Conservation (phyloP, 2,888 invertebrate species). For the Apodemia mormo region DNA sequence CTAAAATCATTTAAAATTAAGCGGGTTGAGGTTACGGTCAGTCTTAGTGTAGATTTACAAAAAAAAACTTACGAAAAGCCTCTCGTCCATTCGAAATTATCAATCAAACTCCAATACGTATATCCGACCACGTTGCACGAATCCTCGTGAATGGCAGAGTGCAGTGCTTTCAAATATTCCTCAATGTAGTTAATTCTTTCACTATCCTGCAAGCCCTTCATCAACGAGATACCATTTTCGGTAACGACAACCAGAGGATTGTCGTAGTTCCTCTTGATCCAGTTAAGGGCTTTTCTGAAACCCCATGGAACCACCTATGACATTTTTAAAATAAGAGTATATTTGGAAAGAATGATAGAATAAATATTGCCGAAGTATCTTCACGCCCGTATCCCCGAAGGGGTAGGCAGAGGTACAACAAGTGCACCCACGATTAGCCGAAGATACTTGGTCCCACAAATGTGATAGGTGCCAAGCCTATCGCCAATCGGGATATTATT, state of each 20-base stretch:
- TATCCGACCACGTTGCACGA: slow-evolving; percentile 84
- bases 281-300: slow-evolving; percentile 83
- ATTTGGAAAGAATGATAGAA: too few relatives aligned
- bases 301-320: slow-evolving; percentile 85
- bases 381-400: too few relatives aligned
- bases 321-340: background rate
- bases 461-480: too few relatives aligned
- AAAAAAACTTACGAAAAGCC: slow-evolving; percentile 83
- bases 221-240: slow-evolving; percentile 83
- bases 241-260: slow-evolving; percentile 82
- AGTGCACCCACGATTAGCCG: too few relatives aligned
- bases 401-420: too few relatives aligned
- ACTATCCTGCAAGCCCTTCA: slow-evolving; percentile 65
- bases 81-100: slow-evolving; percentile 90
- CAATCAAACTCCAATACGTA: slow-evolving; percentile 89
- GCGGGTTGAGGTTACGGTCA: too few relatives aligned
- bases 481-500: too few relatives aligned
- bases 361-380: too few relatives aligned
- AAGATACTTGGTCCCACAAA: too few relatives aligned
- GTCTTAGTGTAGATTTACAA: too few relatives aligned
- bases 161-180: slow-evolving; percentile 67
- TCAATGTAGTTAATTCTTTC: slow-evolving; percentile 79
- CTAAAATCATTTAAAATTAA: too few relatives aligned
- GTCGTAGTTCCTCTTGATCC: slow-evolving; percentile 81
- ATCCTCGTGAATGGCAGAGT: slow-evolving; percentile 76